Percentiles rank a stretch among this genome's conserved stretches.
Conservation (phyloP, 2,113 vertebrate species). For the Actinemys pallida region DNA sequence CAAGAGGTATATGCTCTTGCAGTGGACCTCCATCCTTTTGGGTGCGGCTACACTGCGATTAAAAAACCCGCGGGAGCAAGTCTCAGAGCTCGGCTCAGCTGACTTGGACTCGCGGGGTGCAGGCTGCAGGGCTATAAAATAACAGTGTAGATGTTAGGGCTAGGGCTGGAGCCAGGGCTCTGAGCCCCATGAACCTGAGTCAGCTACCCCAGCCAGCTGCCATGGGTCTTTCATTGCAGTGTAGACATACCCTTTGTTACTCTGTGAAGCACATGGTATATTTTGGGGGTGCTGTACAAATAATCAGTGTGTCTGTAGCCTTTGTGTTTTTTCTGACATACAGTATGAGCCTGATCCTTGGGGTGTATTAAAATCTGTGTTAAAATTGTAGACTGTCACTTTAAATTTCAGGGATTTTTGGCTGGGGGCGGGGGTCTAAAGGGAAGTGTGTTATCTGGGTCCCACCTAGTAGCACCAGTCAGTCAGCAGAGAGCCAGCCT, state of each 20-base stretch:
- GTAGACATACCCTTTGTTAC: neutral
- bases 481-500: neutral
- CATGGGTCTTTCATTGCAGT: neutral
- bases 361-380: neutral
- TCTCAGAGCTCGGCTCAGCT: neutral
- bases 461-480: neutral
- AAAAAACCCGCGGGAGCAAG: neutral
- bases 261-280: accelerated
- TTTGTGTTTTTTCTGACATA: accelerated
- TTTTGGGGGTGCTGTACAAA: accelerated
- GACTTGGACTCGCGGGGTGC: no score
- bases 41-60: neutral
- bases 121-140: neutral
- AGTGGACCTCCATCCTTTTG: neutral
- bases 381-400: neutral
- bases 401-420: neutral
- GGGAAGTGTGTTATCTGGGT: neutral
- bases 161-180: neutral
- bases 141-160: neutral
- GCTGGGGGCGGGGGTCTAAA: neutral
- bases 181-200: neutral
- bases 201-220: neutral
- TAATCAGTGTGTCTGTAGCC: accelerated
- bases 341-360: accelerated
- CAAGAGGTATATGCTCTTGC: neutral